Evolutionary conservation across 2,888 invertebrate species (phyloP).

Genomic region (Halocaridina rubra): DNA sequence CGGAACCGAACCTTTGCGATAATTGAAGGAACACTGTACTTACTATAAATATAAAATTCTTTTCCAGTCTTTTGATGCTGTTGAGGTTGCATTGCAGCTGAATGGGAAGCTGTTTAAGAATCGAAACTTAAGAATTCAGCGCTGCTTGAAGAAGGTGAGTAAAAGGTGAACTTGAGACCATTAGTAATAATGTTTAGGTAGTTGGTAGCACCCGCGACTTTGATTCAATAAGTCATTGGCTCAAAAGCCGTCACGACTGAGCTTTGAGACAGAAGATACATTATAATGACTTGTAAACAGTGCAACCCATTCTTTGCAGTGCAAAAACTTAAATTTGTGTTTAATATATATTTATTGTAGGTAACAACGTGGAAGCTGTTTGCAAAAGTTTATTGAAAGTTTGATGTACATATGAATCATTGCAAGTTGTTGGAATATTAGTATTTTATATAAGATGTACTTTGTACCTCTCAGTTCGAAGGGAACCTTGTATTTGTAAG

Average conservation of each 20-base stretch:
- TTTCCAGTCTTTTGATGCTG: conserved; percentile 42
- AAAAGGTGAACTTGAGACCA: neutral
- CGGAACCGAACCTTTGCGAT: too few species aligned
- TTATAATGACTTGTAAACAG: neutral
- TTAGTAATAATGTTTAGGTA: neutral
- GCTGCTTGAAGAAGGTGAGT: conserved; percentile 24
- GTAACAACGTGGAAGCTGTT: too few species aligned
- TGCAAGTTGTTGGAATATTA: too few species aligned
- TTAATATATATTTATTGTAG: too few species aligned
- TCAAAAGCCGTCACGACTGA: neutral
- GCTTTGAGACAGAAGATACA: neutral
- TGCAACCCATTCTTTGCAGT: neutral
- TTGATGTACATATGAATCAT: too few species aligned
- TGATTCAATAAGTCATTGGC: neutral
- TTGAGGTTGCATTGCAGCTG: conserved; percentile 33
- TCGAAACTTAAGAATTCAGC: conserved; percentile 23
- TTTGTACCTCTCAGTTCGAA: too few species aligned
- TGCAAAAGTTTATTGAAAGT: too few species aligned
- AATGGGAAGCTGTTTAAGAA: neutral
- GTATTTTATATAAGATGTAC: too few species aligned
- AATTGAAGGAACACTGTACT: too few species aligned
- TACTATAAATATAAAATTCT: too few species aligned
- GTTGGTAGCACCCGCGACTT: neutral
- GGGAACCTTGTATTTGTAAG: too few species aligned
- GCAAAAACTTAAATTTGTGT: neutral